These are phyloP conservation scores for Benthochromis sp. DNA, from an alignment of 2,113 vertebrate genomes.

Conservation along the genomic window DNA sequence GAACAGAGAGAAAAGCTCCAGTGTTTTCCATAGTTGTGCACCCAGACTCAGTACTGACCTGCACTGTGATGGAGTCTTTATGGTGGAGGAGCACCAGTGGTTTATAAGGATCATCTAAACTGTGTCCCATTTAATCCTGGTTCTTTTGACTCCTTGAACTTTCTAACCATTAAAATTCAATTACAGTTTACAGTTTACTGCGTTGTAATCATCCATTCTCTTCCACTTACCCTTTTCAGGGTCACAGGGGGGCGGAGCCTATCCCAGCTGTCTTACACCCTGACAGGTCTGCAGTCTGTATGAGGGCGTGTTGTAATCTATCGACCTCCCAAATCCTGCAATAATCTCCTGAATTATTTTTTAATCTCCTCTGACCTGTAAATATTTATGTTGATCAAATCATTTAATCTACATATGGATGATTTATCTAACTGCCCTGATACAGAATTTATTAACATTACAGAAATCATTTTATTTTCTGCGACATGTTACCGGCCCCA, in stretches of 20 bases:
- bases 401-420: background rate
- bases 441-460: background rate
- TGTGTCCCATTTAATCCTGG: background rate
- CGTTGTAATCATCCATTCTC: background rate
- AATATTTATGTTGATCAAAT: background rate
- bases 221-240: background rate
- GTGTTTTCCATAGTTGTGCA: background rate
- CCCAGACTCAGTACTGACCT: fast-evolving
- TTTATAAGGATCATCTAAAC: background rate
- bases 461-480: fast-evolving
- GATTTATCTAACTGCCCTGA: background rate
- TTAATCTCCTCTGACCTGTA: background rate
- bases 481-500: fast-evolving
- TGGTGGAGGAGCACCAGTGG: background rate
- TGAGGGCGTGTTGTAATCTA: fast-evolving
- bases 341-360: fast-evolving
- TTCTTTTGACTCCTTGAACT: fast-evolving
- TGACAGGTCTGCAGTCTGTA: no score
- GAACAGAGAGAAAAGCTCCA: fast-evolving
- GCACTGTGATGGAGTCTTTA: background rate
- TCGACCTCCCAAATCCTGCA: fast-evolving
- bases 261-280: no score
- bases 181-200: background rate
- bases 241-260: background rate
- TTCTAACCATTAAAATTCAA: fast-evolving